A percentile compares a stretch with the other conserved stretches of the same genome.
Evolutionary conservation across 2,113 vertebrate species (phyloP).

Genomic region (Colossoma macropomum): DNA sequence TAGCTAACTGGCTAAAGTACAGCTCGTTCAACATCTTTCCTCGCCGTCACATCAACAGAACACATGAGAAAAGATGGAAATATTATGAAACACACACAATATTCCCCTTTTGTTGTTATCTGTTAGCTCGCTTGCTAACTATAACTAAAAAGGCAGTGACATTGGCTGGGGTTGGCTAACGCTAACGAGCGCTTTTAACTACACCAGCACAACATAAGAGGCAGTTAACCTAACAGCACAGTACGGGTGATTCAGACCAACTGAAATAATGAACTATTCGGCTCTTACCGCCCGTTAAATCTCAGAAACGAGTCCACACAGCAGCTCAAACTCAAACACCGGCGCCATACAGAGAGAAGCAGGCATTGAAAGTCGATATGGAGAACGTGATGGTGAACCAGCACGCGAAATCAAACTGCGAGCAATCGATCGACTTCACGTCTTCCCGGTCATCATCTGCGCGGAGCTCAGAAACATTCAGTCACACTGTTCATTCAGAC

Average conservation of each 20-base stretch:
- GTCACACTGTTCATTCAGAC: no score
- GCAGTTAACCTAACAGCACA: not conserved
- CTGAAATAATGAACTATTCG: not conserved
- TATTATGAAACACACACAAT: no score
- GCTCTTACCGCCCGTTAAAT: slow-evolving; percentile 22
- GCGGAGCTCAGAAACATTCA: no score
- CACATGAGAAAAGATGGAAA: not conserved
- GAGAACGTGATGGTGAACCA: slow-evolving; percentile 58
- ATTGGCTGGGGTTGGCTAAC: not conserved
- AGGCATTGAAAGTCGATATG: slow-evolving; percentile 59
- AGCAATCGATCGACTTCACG: slow-evolving; percentile 57
- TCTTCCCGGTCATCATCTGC: no score
- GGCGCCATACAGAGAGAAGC: slow-evolving; percentile 54
- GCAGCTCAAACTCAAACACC: not conserved
- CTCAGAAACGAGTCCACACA: not conserved
- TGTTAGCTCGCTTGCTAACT: not conserved
- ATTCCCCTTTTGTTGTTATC: not conserved
- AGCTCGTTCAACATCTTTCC: no score
- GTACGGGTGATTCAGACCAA: not conserved
- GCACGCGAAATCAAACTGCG: slow-evolving; percentile 41
- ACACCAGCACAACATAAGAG: not conserved
- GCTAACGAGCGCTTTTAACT: not conserved
- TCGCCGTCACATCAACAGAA: no score
- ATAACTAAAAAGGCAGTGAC: not conserved
- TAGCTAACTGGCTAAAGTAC: no score